These are phyloP conservation scores for Chlamydotis undulata DNA, from an alignment of 2,113 vertebrate species.

Conservation along the genomic window DNA sequence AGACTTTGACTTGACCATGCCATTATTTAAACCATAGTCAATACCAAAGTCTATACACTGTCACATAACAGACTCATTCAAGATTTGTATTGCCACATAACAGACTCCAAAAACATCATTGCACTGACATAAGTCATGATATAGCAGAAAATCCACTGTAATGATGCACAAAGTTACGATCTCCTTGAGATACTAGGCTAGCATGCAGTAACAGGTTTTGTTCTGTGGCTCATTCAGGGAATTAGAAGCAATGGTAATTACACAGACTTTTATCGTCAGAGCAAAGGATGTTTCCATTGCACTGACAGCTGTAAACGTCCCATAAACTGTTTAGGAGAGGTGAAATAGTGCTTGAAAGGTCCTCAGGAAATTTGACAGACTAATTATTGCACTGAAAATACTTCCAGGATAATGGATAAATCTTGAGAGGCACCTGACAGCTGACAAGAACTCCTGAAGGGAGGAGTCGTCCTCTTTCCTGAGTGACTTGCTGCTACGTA, in stretches of 20 bases:
- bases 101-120: neutral
- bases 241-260: neutral
- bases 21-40: neutral
- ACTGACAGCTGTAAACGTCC: neutral
- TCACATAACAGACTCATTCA: accelerated
- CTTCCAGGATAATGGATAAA: neutral
- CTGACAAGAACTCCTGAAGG: neutral
- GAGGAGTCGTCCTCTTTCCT: neutral
- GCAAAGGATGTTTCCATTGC: neutral
- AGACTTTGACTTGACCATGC: neutral
- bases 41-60: neutral
- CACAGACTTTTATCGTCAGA: neutral
- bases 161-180: neutral
- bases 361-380: neutral
- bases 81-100: too few species aligned
- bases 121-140: neutral
- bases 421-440: neutral
- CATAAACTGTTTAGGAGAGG: neutral
- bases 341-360: neutral
- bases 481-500: neutral
- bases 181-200: neutral
- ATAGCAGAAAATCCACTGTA: neutral
- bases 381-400: neutral
- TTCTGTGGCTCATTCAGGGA: neutral
- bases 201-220: neutral